Conservation (phyloP, 2,888 invertebrate species). For the Neuroscelio doddi region DNA sequence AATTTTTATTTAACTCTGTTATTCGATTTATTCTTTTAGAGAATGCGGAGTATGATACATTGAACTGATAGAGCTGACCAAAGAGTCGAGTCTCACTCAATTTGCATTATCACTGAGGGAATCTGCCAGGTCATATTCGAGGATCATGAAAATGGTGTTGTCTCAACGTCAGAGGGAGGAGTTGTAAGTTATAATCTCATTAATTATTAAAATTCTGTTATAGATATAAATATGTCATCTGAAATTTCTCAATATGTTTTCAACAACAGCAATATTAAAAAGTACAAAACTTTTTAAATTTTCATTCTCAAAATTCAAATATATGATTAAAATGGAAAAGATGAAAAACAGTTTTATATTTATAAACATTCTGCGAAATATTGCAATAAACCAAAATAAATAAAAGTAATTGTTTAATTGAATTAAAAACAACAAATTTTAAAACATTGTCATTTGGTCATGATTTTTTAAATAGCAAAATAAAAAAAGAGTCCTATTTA, state of each 20-base stretch:
- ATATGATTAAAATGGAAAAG: not conserved
- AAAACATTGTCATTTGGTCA: too few species aligned
- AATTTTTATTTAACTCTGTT: not conserved
- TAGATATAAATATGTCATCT: too few species aligned
- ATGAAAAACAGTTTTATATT: too few species aligned
- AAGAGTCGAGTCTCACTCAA: slow-evolving; percentile 62
- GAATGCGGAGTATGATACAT: slow-evolving; percentile 59
- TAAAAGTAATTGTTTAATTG: too few species aligned
- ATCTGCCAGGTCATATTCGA: slow-evolving; percentile 69
- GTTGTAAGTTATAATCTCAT: slow-evolving; percentile 84
- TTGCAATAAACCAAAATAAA: too few species aligned
- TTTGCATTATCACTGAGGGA: slow-evolving; percentile 59
- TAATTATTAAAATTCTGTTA: not conserved
- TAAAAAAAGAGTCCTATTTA: too few species aligned
- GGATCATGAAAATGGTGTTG: slow-evolving; percentile 98
- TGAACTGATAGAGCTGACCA: slow-evolving; percentile 62
- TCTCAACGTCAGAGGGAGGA: slow-evolving; percentile 99
- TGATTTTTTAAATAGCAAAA: too few species aligned
- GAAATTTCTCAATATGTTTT: too few species aligned
- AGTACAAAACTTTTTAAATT: too few species aligned
- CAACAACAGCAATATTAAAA: too few species aligned
- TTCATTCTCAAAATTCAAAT: not conserved
- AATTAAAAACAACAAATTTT: too few species aligned
- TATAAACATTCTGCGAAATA: too few species aligned
- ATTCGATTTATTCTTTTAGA: slow-evolving; percentile 46